Base-by-base conservation (phyloP, 2,113 vertebrate species). In the Eulacestoma nigropectus region DNA sequence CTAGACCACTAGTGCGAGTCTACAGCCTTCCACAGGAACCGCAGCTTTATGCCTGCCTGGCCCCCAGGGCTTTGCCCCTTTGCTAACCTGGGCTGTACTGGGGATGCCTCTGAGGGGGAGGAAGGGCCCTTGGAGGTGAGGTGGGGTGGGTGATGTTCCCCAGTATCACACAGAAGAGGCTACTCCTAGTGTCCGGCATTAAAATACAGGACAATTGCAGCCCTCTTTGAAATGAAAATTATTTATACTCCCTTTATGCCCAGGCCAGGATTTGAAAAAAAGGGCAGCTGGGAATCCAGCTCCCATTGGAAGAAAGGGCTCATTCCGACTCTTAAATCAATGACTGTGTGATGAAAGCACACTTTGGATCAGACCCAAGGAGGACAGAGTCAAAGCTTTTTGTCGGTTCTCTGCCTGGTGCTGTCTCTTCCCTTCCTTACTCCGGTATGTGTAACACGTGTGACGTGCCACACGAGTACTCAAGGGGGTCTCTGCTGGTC, bases 1-100 rank as follows among this genome's bases (percentile, higher is more conserved):
- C 94, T 84, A 93, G 97, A 97, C 93, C 95, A 96, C 96, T 95
- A 93, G 94, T 93, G 96, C 77, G 47, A 96, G 95, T 96, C 95
- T 88, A 35, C 90, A 89, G 74, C 96, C 93, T 95, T 96, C 78
- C 23, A 3, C 64, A 85, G 95, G 75, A 79, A 33, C 81, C 1
- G 10, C 8, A 13, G 89, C 91, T 94, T 81, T 90, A 33, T 87
- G 87, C 57, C 89, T 94, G 92, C 87, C 62, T 83, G 60, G 70
- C 87, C 95, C 91, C 72, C 30, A 83, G 93, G 97, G 93, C 64
- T 93, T 87, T 93, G 42, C 86, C 87, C 86, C 85, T 80, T 65
- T 86, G 75, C 96, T 93, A 95, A 89, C 92, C 78, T 70, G 33
- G 67, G 67, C 93, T 84, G 75, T 76, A 52, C 39, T 26, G 6